Conservation (phyloP, 2,797 vertebrate genomes). For the Coluber constrictor region DNA sequence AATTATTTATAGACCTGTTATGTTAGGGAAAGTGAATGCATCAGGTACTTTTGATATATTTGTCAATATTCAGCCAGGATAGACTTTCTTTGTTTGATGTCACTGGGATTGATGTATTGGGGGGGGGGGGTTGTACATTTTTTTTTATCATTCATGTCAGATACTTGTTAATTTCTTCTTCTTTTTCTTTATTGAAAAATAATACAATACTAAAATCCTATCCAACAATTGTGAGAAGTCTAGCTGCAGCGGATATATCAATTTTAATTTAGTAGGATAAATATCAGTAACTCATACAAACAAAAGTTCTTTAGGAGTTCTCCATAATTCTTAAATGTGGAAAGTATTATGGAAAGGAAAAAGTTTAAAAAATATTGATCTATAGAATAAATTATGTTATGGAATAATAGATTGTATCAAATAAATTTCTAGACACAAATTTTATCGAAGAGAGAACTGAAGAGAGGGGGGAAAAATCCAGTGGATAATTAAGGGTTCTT, state of each 20-base stretch:
- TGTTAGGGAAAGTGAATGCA: not conserved
- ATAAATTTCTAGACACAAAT: not conserved
- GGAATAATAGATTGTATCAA: not conserved
- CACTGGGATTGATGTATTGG: not conserved
- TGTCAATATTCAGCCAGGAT: not conserved
- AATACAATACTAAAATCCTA: not conserved
- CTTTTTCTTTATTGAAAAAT: not conserved
- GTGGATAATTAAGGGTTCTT: accelerated
- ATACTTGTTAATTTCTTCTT: not conserved
- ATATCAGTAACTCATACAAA: not conserved
- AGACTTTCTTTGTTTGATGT: not conserved
- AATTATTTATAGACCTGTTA: not conserved
- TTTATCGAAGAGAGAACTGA: not conserved
- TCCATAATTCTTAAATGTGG: not conserved
- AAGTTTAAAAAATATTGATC: not conserved
- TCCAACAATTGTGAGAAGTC: not conserved
- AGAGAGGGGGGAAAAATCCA: not conserved
- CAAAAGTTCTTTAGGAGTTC: not conserved
- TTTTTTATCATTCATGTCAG: not conserved
- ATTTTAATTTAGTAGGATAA: not conserved
- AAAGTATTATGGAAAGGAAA: not conserved
- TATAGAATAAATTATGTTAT: not conserved
- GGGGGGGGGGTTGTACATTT: not conserved
- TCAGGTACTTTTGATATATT: not conserved
- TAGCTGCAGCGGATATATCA: not conserved